Conservation (phyloP, 2,113 vertebrate species). For the Ovibos moschatus region DNA sequence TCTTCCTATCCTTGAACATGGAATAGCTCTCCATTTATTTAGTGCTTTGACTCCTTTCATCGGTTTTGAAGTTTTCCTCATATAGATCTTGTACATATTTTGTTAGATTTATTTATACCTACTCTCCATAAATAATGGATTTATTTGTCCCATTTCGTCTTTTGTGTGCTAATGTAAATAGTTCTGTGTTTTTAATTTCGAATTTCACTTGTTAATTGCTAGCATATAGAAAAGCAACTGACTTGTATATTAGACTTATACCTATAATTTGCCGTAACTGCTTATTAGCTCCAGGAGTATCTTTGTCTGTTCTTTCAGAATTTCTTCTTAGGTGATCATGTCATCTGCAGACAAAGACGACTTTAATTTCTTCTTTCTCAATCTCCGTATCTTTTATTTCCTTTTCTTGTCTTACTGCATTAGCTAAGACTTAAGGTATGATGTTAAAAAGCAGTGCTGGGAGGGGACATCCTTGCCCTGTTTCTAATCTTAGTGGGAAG, state of each 20-base stretch:
- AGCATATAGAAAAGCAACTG: not conserved
- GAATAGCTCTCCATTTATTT: not conserved
- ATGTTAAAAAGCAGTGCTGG: not conserved
- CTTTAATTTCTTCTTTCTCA: not conserved
- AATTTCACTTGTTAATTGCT: not conserved
- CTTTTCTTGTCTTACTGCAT: not conserved
- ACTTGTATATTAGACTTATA: not conserved
- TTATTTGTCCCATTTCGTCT: not conserved
- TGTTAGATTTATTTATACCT: not conserved
- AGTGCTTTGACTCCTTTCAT: not conserved
- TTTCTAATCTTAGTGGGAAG: not conserved
- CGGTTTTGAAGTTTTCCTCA: not conserved
- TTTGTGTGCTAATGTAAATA: not conserved
- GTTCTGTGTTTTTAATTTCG: not conserved
- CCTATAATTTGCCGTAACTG: not conserved
- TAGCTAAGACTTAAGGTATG: not conserved
- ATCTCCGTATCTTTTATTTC: not conserved
- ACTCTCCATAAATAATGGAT: not conserved
- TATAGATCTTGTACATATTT: not conserved
- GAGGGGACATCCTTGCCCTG: not conserved
- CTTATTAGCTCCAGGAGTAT: not conserved
- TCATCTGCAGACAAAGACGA: not conserved
- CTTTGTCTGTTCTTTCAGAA: not conserved
- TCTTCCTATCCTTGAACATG: not conserved
- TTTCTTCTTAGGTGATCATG: not conserved